phyloP scores from a whole-genome alignment of 2,797 vertebrate genomes.

The Simalia tracyae region DNA sequence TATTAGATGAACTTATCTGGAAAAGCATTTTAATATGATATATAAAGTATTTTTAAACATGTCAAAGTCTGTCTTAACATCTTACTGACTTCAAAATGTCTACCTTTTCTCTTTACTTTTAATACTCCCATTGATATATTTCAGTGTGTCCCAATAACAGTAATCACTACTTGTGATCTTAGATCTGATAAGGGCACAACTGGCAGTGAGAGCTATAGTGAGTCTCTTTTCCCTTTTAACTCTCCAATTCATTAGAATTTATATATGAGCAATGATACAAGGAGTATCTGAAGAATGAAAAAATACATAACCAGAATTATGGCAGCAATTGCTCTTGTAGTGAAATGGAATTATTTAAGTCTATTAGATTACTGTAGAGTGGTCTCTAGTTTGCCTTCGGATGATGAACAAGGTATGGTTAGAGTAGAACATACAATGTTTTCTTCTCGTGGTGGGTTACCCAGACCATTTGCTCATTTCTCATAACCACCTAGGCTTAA shows the following conservation, averaged over 20 bases:
- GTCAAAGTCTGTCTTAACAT: neutral
- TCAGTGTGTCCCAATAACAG: neutral
- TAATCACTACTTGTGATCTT: neutral
- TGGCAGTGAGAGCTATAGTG: neutral
- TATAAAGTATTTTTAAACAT: neutral
- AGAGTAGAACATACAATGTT: neutral
- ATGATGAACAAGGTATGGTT: neutral
- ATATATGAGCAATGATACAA: neutral
- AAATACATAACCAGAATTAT: neutral
- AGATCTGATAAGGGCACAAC: conserved; percentile 3
- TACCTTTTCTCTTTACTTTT: neutral
- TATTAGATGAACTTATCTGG: neutral
- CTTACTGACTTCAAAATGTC: neutral
- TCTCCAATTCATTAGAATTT: neutral
- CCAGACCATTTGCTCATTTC: neutral
- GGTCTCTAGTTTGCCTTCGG: neutral
- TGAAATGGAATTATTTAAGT: neutral
- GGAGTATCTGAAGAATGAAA: neutral
- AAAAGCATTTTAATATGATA: neutral
- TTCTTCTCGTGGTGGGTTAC: neutral
- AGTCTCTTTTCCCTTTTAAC: neutral
- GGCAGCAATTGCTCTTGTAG: neutral
- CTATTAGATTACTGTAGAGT: neutral
- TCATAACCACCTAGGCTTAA: neutral
- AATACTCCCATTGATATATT: neutral